Conservation (phyloP, 1,140 invertebrate species). For the Saccostrea echinata region DNA sequence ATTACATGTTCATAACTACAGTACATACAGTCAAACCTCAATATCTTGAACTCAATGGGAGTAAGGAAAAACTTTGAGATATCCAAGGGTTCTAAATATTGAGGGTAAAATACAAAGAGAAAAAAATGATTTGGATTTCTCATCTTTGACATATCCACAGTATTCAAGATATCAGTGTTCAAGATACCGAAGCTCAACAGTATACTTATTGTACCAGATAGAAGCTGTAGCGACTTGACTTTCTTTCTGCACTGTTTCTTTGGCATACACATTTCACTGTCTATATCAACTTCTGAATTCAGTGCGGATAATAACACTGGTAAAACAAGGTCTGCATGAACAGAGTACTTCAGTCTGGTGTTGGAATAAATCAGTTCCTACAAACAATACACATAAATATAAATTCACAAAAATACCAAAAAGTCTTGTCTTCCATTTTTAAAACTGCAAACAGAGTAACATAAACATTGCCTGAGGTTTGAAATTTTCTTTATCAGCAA, state of each 20-base stretch:
- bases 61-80: too few relatives aligned
- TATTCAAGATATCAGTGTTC: too few relatives aligned
- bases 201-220: conserved; percentile 49
- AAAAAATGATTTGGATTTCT: too few relatives aligned
- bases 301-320: conserved; percentile 64
- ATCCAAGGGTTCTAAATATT: too few relatives aligned
- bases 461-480: too few relatives aligned
- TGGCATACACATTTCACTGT: conserved; percentile 52
- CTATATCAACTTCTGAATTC: conserved; percentile 55
- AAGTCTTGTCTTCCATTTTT: not conserved
- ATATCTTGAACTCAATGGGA: too few relatives aligned
- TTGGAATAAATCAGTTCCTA: conserved; percentile 69
- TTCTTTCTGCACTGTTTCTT: conserved; percentile 65
- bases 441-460: not conserved
- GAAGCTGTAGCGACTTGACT: conserved; percentile 66
- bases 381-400: conserved; percentile 36
- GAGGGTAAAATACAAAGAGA: too few relatives aligned
- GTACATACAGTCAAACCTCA: too few relatives aligned
- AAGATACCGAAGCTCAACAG: not conserved
- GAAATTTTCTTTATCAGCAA: too few relatives aligned
- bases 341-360: conserved; percentile 58
- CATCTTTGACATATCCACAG: too few relatives aligned
- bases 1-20: too few relatives aligned
- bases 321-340: conserved; percentile 64
- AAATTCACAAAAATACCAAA: not conserved